Conservation (phyloP, 2,113 vertebrate genomes). For the Gymnobelideus leadbeateri region DNA sequence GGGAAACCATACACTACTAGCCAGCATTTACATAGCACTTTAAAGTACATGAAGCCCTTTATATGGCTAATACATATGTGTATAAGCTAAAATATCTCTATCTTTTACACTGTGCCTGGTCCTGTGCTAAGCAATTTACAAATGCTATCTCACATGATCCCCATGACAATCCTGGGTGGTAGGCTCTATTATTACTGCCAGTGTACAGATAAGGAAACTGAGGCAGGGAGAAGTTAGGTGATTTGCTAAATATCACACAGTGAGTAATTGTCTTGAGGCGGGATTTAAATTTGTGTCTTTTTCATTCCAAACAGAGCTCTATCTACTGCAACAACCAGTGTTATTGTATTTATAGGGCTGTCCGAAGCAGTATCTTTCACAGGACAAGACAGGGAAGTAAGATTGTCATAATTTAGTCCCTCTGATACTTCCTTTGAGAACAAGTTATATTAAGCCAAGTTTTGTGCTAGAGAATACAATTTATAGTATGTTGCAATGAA, state of each 20-base stretch:
- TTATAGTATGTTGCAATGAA: background rate
- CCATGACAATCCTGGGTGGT: background rate
- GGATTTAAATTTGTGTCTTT: background rate
- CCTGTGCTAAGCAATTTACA: background rate
- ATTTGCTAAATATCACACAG: background rate
- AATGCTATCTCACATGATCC: background rate
- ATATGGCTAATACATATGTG: background rate
- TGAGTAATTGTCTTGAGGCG: background rate
- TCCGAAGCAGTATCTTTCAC: background rate
- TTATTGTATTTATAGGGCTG: background rate
- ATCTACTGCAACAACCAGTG: background rate
- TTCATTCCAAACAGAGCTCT: background rate
- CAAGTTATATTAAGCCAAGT: background rate
- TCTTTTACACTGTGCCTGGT: background rate
- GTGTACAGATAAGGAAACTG: background rate
- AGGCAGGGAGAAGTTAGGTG: background rate
- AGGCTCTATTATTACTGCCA: background rate
- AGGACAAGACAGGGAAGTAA: background rate
- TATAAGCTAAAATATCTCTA: background rate
- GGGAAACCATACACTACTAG: conserved; percentile 2
- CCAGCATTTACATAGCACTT: background rate
- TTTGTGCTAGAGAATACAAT: background rate
- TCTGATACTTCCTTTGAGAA: background rate
- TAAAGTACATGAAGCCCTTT: background rate
- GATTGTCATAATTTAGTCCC: background rate